A percentile compares a stretch with the other conserved stretches of the same genome.
These are phyloP conservation scores for Nettapus auritus DNA, from an alignment of 2,113 vertebrate species.

Conservation along the genomic window DNA sequence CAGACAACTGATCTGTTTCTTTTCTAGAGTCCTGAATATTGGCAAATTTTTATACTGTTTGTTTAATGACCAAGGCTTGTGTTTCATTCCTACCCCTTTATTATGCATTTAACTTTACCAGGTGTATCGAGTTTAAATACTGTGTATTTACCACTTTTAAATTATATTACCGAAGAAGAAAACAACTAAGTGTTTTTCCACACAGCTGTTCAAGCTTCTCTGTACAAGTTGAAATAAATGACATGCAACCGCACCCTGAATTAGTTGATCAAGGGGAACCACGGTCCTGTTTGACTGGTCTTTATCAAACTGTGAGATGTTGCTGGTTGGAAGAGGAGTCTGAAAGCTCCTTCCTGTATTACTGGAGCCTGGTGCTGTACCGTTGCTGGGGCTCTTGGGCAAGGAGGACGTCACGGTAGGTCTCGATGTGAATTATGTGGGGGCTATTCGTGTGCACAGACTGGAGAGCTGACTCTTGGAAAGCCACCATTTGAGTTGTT, in stretches of 20 bases:
- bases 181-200: constrained; percentile 69
- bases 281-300: background rate
- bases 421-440: background rate
- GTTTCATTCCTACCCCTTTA: constrained; percentile 69
- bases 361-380: background rate
- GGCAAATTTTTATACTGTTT: constrained; percentile 70
- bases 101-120: constrained; percentile 82
- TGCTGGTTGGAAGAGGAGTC: background rate
- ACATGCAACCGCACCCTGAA: constrained; percentile 54
- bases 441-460: background rate
- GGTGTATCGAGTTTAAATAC: constrained; percentile 83
- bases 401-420: background rate
- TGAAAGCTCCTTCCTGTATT: background rate
- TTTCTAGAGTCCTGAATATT: constrained; percentile 56
- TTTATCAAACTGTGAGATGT: background rate
- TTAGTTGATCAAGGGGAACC: background rate
- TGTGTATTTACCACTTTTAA: constrained; percentile 83
- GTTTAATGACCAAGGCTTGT: constrained; percentile 69
- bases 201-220: constrained; percentile 72
- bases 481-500: background rate
- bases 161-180: constrained; percentile 69
- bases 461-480: rapidly evolving
- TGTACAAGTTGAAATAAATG: constrained; percentile 80
- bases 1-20: constrained; percentile 39
- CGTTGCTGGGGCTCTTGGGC: background rate